Evolutionary conservation across 2,888 invertebrate species (phyloP), one percentile per base, ranked within the genome.

Genomic region (Nudaria mundana): DNA sequence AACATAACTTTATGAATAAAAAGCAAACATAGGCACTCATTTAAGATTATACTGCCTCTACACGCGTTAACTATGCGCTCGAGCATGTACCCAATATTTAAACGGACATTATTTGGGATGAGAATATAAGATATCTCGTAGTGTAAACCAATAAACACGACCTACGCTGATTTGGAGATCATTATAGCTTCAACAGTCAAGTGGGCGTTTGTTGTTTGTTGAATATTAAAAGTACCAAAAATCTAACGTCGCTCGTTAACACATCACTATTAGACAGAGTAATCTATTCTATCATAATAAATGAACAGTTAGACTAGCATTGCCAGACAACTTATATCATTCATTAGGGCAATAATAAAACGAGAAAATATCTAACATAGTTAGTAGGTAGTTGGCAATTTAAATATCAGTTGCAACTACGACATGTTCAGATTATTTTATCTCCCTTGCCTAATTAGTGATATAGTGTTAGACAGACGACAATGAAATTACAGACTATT

Each of bases 151-250:
- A 80, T 81, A 81, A 81, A 79, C 76, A 70, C 81, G 66, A 72
- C 86, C 85, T 83, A 86, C 85, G 79, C 77, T 57, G 72, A 72
- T 71, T 73, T 71, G 73, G 76, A 78, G 82, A 83, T 83, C 85
- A 86, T 84, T 85, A 85, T 80, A 78, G 74, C 49, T 63, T 69
- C 61, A 65, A 72, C 63, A 56, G 39, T 40, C 12, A 56, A 66
- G 82, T 83, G 72, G 83, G 81, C 64, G 81, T 67, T 44, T 57
- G 56, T 63, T 66, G 64, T 73, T 76, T 72, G 76, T 80, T 82
- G 74, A 79, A 79, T 82, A 83, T 80, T 71, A 79, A 73, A 79
- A 76, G 66, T 63, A 66, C 54, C 60, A 63, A 67, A 70, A 69
- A 59, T 64, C 62, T 57, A 60, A 63, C 64, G 54, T 62, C 62